These are phyloP conservation scores for Drosophila borealis DNA, from an alignment of 2,888 invertebrate genomes.

Conservation along the genomic window DNA sequence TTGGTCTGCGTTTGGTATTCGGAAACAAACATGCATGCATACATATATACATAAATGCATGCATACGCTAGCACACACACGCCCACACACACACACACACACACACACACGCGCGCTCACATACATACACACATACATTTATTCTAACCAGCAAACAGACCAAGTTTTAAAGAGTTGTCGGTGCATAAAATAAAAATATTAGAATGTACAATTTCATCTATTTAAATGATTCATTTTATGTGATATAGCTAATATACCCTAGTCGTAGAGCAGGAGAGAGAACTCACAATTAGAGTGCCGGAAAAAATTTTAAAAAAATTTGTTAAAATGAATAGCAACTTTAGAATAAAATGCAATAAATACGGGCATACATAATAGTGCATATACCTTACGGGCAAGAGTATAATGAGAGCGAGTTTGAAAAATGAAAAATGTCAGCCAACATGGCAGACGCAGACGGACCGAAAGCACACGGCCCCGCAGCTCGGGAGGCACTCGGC, in stretches of 20 bases:
- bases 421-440: slow-evolving; percentile 27
- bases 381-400: slow-evolving; percentile 8
- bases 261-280: background rate
- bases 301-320: background rate
- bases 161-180: too few relatives aligned
- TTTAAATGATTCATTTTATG: background rate
- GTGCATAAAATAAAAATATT: too few relatives aligned
- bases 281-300: background rate
- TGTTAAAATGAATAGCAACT: background rate
- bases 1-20: too few relatives aligned
- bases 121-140: too few relatives aligned
- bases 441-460: slow-evolving; percentile 32
- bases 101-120: too few relatives aligned
- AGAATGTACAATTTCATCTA: too few relatives aligned
- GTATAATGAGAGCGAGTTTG: slow-evolving; percentile 1
- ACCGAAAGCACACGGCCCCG: slow-evolving; percentile 44
- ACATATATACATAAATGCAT: too few relatives aligned
- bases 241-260: background rate
- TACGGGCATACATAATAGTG: background rate
- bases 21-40: too few relatives aligned
- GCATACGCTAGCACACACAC: too few relatives aligned
- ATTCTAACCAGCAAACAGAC: too few relatives aligned
- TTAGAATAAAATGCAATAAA: background rate
- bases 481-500: slow-evolving; percentile 5
- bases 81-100: too few relatives aligned